These are phyloP conservation scores for Argya squamiceps DNA, from an alignment of 2,797 vertebrate species.

Conservation along the genomic window DNA sequence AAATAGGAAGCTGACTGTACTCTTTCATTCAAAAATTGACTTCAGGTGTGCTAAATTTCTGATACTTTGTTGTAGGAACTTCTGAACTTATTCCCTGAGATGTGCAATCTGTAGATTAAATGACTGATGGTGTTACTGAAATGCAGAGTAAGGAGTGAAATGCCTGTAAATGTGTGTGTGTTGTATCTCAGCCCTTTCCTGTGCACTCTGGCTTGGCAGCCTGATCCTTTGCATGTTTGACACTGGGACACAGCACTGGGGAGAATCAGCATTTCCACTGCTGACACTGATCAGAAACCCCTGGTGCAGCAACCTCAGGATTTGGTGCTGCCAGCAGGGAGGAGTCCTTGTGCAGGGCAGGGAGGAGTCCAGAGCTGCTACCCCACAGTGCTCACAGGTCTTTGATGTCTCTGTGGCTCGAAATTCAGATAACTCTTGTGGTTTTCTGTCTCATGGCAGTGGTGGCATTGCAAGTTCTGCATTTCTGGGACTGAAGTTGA, in stretches of 20 bases:
- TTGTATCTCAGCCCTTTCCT: not conserved
- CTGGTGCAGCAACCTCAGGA: not conserved
- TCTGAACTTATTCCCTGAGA: not conserved
- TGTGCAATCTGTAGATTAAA: not conserved
- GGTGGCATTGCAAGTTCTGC: not conserved
- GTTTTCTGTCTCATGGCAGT: not conserved
- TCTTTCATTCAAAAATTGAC: not conserved
- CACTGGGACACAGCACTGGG: not conserved
- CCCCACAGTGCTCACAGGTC: accelerated
- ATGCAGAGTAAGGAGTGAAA: not conserved
- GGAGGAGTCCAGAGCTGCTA: not conserved
- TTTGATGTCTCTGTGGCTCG: not conserved
- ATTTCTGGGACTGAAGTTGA: not conserved
- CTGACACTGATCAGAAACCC: not conserved
- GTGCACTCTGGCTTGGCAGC: not conserved
- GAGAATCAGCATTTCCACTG: not conserved
- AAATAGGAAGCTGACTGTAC: not conserved
- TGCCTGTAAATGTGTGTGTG: not conserved
- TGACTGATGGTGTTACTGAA: not conserved
- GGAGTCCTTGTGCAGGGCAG: not conserved
- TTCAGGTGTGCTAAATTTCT: not conserved
- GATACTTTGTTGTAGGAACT: not conserved
- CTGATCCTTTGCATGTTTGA: not conserved
- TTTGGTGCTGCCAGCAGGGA: not conserved
- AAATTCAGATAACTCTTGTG: not conserved